phyloP scores from a whole-genome alignment of 2,888 invertebrate species.

The Tenthredo notha region DNA sequence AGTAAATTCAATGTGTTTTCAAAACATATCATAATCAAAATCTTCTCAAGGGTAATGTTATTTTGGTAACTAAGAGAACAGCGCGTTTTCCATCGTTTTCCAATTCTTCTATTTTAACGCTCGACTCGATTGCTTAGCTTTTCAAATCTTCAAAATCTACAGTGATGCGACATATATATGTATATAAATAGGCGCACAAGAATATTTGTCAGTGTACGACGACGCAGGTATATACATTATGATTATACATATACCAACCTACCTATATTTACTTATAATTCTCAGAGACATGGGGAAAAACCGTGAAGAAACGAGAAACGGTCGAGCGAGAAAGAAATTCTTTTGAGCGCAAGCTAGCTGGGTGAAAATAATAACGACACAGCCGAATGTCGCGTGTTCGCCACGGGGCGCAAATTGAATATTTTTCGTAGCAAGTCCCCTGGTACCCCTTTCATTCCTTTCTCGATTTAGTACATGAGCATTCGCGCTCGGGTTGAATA shows the following conservation, averaged over 20 bases:
- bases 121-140: too few relatives aligned
- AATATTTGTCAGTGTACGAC: conserved; percentile 7
- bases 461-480: conserved; percentile 50
- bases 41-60: too few relatives aligned
- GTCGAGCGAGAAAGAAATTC: conserved; percentile 17
- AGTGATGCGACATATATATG: too few relatives aligned
- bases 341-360: conserved; percentile 21
- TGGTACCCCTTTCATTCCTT: conserved; percentile 50
- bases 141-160: too few relatives aligned
- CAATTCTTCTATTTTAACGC: too few relatives aligned
- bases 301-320: conserved; percentile 11
- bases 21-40: too few relatives aligned
- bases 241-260: conserved; percentile 47
- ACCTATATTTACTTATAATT: conserved; percentile 46
- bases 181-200: not conserved
- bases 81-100: too few relatives aligned
- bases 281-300: conserved; percentile 45
- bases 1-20: too few relatives aligned
- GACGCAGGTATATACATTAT: too few relatives aligned
- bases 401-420: conserved; percentile 54
- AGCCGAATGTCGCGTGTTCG: conserved; percentile 51
- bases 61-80: too few relatives aligned
- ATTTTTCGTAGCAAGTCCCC: conserved; percentile 51
- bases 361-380: conserved; percentile 38
- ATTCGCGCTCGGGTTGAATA: conserved; percentile 47